These are phyloP conservation scores for Glossophaga mutica DNA, from an alignment of 2,797 vertebrate genomes.

Conservation along the genomic window DNA sequence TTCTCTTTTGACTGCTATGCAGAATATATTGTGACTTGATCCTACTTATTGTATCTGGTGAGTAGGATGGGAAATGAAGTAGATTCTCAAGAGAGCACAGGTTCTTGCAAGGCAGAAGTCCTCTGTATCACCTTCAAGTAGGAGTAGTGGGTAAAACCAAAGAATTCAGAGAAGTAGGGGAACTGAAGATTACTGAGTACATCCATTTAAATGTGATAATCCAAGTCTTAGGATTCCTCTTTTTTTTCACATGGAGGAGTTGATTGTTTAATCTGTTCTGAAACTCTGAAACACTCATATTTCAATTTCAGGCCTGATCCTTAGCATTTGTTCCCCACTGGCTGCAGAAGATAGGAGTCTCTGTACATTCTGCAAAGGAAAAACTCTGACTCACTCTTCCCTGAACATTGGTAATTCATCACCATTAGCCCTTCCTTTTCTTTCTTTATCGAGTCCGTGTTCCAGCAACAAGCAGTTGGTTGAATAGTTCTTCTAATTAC, in stretches of 20 bases:
- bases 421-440: background rate
- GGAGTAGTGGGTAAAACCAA: background rate
- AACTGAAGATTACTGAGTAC: background rate
- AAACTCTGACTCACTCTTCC: background rate
- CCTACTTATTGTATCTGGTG: background rate
- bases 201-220: background rate
- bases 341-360: background rate
- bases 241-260: background rate
- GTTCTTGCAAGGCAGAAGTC: background rate
- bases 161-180: background rate
- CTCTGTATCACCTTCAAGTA: background rate
- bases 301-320: background rate
- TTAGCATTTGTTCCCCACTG: background rate
- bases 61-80: background rate
- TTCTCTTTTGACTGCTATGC: background rate
- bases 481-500: background rate
- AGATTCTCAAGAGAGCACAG: background rate
- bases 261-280: background rate
- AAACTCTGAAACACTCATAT: background rate
- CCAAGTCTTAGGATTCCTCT: background rate
- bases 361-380: background rate
- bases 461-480: background rate
- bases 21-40: background rate
- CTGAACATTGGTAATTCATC: background rate
- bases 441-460: background rate